Conservation (phyloP, 1,140 invertebrate genomes). For the Pseudomyrmex concolor region DNA sequence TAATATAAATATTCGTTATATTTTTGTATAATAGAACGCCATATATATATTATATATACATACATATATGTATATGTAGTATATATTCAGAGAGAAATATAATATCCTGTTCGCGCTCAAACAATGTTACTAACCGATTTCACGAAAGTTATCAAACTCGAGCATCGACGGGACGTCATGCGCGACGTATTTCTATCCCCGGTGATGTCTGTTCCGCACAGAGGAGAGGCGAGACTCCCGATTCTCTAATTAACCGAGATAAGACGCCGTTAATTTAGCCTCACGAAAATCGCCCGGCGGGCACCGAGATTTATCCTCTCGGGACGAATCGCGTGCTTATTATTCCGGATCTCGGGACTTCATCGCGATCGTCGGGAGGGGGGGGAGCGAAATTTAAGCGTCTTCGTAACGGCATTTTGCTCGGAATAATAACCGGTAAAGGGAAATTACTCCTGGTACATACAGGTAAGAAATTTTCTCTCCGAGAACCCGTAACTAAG, state of each 20-base stretch:
- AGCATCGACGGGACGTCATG: neutral
- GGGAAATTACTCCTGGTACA: conserved; percentile 21
- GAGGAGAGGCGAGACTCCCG: neutral
- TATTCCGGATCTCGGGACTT: conserved; percentile 49
- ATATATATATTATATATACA: too few relatives aligned
- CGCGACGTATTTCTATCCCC: neutral
- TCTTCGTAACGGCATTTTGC: conserved; percentile 30
- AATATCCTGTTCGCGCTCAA: neutral
- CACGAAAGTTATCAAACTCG: conserved; percentile 18
- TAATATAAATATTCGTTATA: neutral
- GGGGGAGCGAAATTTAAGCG: conserved; percentile 41
- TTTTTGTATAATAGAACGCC: too few relatives aligned
- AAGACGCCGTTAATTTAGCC: conserved; percentile 38
- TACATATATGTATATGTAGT: too few relatives aligned
- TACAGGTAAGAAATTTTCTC: conserved; percentile 44
- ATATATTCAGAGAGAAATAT: conserved; percentile 6
- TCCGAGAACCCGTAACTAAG: conserved; percentile 43
- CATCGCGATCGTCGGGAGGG: conserved; percentile 21
- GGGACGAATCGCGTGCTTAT: conserved; percentile 49
- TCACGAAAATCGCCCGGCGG: conserved; percentile 40
- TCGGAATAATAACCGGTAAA: conserved; percentile 36
- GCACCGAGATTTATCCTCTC: conserved; percentile 7
- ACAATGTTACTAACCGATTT: conserved; percentile 11
- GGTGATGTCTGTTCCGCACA: neutral
- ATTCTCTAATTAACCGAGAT: conserved; percentile 54